These are phyloP conservation scores for Dilophus febrilis DNA, from an alignment of 2,888 invertebrate genomes.

Conservation along the genomic window DNA sequence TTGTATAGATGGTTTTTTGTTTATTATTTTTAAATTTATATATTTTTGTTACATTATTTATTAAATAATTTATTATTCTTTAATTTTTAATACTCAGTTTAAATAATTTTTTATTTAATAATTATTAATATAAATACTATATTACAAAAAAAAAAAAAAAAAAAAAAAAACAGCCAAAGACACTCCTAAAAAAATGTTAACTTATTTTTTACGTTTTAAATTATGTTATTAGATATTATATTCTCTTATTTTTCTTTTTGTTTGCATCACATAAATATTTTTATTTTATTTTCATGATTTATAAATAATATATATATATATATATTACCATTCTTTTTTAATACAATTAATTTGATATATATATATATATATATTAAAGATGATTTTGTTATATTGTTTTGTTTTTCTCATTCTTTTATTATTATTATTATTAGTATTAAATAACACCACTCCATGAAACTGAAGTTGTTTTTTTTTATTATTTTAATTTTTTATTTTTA, in stretches of 20 bases:
- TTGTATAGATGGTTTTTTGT: too few relatives aligned
- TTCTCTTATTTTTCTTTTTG: neutral
- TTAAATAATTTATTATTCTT: constrained; percentile 5
- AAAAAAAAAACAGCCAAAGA: constrained; percentile 15
- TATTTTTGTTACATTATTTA: too few relatives aligned
- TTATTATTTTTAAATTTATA: too few relatives aligned
- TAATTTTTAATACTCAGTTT: constrained; percentile 3
- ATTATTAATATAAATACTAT: too few relatives aligned
- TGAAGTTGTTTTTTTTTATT: constrained; percentile 24
- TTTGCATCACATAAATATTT: neutral
- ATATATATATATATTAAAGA: neutral
- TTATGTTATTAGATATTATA: neutral
- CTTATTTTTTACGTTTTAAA: constrained; percentile 12
- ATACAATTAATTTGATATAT: neutral
- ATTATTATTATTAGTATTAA: neutral
- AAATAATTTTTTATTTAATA: constrained; percentile 6
- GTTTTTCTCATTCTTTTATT: constrained; percentile 1
- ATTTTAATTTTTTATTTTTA: too few relatives aligned
- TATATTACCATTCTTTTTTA: neutral
- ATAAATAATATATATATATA: neutral
- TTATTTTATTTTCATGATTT: neutral
- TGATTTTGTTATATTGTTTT: neutral
- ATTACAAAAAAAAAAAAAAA: too few relatives aligned
- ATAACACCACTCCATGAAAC: constrained; percentile 22
- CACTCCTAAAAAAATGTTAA: constrained; percentile 15